A percentile compares a stretch with the other conserved stretches of the same genome.
phyloP scores from a whole-genome alignment of 2,113 vertebrate genomes.

The Melanocharis versteri region DNA sequence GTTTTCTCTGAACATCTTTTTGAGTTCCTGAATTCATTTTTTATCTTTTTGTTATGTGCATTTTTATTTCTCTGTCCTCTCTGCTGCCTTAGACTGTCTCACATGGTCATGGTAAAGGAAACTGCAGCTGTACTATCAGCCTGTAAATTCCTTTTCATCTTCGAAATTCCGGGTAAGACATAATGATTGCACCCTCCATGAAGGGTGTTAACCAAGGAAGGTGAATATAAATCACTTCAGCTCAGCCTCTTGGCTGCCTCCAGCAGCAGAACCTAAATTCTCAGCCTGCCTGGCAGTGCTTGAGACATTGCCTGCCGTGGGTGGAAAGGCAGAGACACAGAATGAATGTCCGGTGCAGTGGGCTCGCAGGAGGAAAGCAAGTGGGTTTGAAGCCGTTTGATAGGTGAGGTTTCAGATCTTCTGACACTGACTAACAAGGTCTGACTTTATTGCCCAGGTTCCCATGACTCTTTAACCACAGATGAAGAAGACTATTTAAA shows the following conservation, averaged over 20 bases:
- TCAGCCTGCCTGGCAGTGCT: background rate
- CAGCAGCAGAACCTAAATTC: background rate
- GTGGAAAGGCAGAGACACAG: background rate
- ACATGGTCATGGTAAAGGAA: background rate
- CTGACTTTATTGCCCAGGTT: background rate
- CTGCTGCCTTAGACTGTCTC: background rate
- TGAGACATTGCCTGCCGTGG: background rate
- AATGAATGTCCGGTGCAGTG: background rate
- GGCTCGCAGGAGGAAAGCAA: fast-evolving
- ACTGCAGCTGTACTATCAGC: background rate
- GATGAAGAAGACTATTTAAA: background rate
- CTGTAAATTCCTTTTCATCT: background rate
- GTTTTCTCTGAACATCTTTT: background rate
- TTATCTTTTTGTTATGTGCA: background rate
- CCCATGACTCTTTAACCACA: background rate
- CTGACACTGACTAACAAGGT: background rate
- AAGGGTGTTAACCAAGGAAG: background rate
- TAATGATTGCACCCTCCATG: background rate
- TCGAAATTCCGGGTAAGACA: fast-evolving
- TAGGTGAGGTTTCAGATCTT: background rate
- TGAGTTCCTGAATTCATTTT: background rate
- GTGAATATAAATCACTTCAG: background rate
- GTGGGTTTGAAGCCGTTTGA: fast-evolving
- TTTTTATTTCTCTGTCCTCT: background rate
- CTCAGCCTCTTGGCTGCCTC: background rate